These are phyloP conservation scores for Amblyjoppa fuscipennis DNA, from an alignment of 2,888 invertebrate species.

Conservation along the genomic window DNA sequence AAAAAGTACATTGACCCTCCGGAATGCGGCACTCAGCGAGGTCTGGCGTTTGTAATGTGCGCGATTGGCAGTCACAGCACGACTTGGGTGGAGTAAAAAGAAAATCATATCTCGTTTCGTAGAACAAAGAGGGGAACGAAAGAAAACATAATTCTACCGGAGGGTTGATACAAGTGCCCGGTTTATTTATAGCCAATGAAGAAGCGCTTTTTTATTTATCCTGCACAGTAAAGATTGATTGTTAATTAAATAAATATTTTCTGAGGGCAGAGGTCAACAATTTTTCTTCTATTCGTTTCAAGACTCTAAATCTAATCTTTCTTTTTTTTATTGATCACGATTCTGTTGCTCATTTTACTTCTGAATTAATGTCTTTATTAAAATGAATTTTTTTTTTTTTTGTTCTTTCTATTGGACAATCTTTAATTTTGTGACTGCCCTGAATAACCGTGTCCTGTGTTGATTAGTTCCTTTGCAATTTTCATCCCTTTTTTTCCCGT, in stretches of 20 bases:
- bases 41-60: background rate
- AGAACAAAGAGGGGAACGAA: background rate
- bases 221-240: background rate
- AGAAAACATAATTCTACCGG: background rate
- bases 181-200: slow-evolving; percentile 1
- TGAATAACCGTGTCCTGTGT: background rate
- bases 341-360: too few species aligned
- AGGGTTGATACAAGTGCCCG: background rate
- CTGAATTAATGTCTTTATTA: too few species aligned
- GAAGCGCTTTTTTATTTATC: background rate
- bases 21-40: background rate
- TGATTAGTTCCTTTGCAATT: background rate
- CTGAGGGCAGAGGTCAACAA: background rate
- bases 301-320: too few species aligned
- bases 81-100: background rate
- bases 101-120: background rate
- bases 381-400: too few species aligned
- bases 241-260: too few species aligned
- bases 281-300: too few species aligned
- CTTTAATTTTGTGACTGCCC: background rate
- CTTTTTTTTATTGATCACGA: too few species aligned
- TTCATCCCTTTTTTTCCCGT: background rate
- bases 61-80: slow-evolving; percentile 9
- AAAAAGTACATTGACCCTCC: background rate
- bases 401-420: too few species aligned